phyloP scores from a whole-genome alignment of 2,888 invertebrate species.

The Archips crataeganus region DNA sequence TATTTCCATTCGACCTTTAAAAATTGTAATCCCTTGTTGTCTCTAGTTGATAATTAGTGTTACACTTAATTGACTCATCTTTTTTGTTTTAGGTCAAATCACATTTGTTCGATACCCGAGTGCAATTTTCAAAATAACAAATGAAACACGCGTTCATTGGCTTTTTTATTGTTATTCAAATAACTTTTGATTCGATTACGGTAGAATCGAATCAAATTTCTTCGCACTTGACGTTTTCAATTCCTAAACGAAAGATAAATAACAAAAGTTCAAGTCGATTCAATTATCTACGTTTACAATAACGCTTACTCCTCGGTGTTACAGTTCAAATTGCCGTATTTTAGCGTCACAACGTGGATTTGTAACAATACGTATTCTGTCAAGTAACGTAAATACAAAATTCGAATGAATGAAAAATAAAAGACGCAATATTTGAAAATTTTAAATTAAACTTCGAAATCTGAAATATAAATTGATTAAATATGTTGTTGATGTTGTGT shows the following conservation, averaged over 20 bases:
- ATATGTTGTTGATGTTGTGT: no score
- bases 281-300: not conserved
- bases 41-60: slow-evolving; percentile 8
- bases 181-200: not conserved
- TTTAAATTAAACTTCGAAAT: no score
- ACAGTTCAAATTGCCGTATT: slow-evolving; percentile 6
- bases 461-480: not conserved
- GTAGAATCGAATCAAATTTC: slow-evolving; percentile 1
- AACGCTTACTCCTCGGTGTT: not conserved
- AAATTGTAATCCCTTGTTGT: slow-evolving; percentile 26
- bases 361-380: not conserved
- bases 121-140: not conserved
- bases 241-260: slow-evolving; percentile 29
- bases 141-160: no score
- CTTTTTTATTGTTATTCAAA: not conserved
- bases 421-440: not conserved
- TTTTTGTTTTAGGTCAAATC: slow-evolving; percentile 13
- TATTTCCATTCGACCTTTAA: slow-evolving; percentile 17
- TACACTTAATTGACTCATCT: not conserved
- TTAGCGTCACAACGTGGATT: not conserved
- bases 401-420: not conserved
- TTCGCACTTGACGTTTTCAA: not conserved
- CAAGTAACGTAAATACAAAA: not conserved
- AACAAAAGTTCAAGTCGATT: slow-evolving; percentile 1
- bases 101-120: not conserved